Evolutionary conservation across 2,888 invertebrate species (phyloP), one percentile per base, ranked within the genome.

Genomic region (Bimastos eiseni): DNA sequence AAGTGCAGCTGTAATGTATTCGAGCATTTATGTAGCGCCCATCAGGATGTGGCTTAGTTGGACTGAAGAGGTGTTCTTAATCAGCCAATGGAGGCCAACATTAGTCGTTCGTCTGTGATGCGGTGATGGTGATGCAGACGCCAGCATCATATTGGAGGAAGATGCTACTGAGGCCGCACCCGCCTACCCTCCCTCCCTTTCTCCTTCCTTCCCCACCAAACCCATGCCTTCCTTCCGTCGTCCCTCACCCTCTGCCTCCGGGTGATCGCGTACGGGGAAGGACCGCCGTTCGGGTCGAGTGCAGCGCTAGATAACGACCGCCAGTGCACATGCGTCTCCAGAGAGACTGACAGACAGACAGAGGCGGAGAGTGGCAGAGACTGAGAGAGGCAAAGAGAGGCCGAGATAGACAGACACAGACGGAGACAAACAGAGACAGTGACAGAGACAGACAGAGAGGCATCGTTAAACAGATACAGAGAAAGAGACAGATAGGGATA

Each of bases 301-400:
- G 70, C 70, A 8, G n/a, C 70, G 70, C 70, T 70, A 70, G 70
- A 70, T 70, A 70, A 70, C 70, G n/a, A n/a, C 70, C 6, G 1
- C 70, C n/a, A 70, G n/a, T 21, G 49, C 49, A 49, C 19, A 49
- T 49, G 49, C 49, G 49, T 49, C 49, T 44, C 44, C 6, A 15
- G 44, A 36, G n/a, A 34, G 83, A 34, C 19, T 15, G 83, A 91
- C 33, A 91, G 17, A 91, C 70, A 91, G 55, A 91, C 70, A 90
- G 70, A 90, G 90, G 41, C 33, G 41, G 90, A 90, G 49, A 44
- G 88, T 88, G 88, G 83, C 44, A 91, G 83, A 91, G 70, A 91
- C 70, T 15, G 91, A 91, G 90, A 91, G 91, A 91, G 84, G 90
- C 89, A 91, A 84, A 91, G 91, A 91, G 83, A 90, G 91, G 90